phyloP scores from a whole-genome alignment of 2,113 vertebrate species.

The Neopipo cinnamomea region DNA sequence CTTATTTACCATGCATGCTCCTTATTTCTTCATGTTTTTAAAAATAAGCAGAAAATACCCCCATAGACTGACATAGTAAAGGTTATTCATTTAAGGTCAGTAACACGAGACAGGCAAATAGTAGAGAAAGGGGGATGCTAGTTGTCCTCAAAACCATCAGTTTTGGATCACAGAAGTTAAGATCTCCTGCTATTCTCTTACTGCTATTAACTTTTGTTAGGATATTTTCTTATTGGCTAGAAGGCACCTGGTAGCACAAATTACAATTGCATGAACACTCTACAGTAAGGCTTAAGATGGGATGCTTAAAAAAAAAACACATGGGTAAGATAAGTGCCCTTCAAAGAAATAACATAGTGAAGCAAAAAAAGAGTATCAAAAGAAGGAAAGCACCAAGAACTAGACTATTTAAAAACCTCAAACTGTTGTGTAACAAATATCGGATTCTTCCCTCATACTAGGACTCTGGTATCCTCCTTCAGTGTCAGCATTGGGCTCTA shows the following conservation, averaged over 20 bases:
- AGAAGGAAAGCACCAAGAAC: slow-evolving; percentile 17
- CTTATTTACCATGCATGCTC: neutral
- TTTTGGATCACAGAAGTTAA: neutral
- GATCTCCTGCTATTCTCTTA: neutral
- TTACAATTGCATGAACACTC: neutral
- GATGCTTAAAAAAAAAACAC: neutral
- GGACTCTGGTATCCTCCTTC: neutral
- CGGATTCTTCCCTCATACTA: neutral
- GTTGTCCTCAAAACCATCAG: neutral
- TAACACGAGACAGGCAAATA: neutral
- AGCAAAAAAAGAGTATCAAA: neutral
- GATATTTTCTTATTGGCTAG: neutral
- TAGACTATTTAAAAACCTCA: neutral
- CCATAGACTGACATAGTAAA: neutral
- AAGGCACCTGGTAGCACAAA: neutral
- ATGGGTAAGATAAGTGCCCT: neutral
- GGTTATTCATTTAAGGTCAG: neutral
- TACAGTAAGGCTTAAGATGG: neutral
- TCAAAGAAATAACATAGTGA: neutral
- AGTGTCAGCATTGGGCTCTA: neutral
- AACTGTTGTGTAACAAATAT: neutral
- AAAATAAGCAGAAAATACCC: neutral
- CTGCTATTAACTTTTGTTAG: neutral
- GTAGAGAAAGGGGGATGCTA: neutral
- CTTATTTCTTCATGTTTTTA: neutral